phyloP scores from a whole-genome alignment of 2,888 invertebrate genomes.

The Machimus atricapillus region DNA sequence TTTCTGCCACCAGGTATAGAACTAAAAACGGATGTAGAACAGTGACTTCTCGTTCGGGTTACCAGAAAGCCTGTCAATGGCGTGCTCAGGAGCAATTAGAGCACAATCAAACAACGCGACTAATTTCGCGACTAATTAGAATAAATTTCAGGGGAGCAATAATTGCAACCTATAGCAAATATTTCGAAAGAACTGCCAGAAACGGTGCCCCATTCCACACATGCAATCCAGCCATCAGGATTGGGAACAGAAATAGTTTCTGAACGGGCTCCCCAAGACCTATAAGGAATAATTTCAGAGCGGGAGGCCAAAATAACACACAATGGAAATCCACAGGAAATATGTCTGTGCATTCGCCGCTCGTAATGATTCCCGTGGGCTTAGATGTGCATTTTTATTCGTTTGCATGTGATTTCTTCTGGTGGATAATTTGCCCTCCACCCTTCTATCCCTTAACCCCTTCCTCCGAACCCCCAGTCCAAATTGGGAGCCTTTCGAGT shows the following conservation, averaged over 20 bases:
- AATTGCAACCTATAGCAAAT: not conserved
- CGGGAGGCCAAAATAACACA: not conserved
- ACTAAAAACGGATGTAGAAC: not conserved
- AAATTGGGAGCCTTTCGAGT: not conserved
- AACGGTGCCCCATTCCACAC: not conserved
- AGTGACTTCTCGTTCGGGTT: not conserved
- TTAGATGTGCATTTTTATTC: not conserved
- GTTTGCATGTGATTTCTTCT: slow-evolving; percentile 1
- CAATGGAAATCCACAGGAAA: slow-evolving; percentile 9
- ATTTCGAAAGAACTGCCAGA: slow-evolving; percentile 1
- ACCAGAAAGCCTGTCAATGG: not conserved
- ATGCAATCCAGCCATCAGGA: slow-evolving; percentile 6
- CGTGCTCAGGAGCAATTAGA: not conserved
- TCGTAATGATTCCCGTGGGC: not conserved
- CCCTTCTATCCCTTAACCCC: not conserved
- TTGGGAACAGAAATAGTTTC: not conserved
- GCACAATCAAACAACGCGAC: not conserved
- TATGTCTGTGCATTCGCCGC: not conserved
- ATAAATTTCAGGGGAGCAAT: slow-evolving; percentile 2
- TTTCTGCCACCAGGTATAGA: not conserved
- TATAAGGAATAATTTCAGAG: slow-evolving; percentile 1
- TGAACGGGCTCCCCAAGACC: not conserved
- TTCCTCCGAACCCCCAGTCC: not conserved
- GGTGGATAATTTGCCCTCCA: not conserved
- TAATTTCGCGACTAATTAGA: slow-evolving; percentile 10